phyloP scores from a whole-genome alignment of 37 sponge, comb jelly and placozoan genomes.

The Geodia barretti region DNA sequence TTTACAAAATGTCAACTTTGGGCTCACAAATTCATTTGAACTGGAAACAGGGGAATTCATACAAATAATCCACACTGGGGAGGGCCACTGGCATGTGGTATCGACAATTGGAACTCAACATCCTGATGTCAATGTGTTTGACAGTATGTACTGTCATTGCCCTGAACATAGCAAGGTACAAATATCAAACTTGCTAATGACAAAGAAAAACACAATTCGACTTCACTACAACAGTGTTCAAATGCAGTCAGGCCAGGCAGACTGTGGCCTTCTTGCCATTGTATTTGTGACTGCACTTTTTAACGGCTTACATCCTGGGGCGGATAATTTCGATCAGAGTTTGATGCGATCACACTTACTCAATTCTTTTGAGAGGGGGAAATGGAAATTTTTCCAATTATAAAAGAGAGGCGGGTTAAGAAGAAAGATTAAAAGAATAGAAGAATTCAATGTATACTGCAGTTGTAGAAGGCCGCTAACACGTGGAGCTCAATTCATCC shows the following conservation, averaged over 20 bases:
- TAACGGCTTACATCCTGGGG: too few species aligned
- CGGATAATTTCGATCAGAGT: too few species aligned
- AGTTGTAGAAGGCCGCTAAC: too few species aligned
- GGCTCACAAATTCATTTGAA: conserved; percentile 2
- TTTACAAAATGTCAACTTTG: conserved; percentile 7
- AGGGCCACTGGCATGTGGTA: conserved; percentile 36
- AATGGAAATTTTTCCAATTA: too few species aligned
- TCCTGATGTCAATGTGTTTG: conserved; percentile 18
- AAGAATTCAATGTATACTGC: too few species aligned
- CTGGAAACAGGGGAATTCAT: conserved; percentile 25
- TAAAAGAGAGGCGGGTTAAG: too few species aligned
- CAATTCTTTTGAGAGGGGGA: conserved; percentile 32
- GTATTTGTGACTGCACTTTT: conserved; percentile 33
- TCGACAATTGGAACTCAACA: conserved; percentile 20
- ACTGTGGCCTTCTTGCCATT: conserved; percentile 46
- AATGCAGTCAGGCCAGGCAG: conserved; percentile 27
- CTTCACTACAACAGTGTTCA: conserved; percentile 42
- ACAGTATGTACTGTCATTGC: conserved; percentile 24
- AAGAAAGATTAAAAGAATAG: too few species aligned
- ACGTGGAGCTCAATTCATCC: too few species aligned
- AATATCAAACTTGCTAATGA: conserved; percentile 23
- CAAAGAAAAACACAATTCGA: conserved; percentile 7
- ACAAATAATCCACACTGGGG: conserved; percentile 20
- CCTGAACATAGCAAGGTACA: too few species aligned
- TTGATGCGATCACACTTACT: conserved; percentile 47